Percentiles rank a stretch among this genome's conserved stretches.
Evolutionary conservation across 2,797 vertebrate species (phyloP).

Genomic region (Phrynocephalus forsythii): DNA sequence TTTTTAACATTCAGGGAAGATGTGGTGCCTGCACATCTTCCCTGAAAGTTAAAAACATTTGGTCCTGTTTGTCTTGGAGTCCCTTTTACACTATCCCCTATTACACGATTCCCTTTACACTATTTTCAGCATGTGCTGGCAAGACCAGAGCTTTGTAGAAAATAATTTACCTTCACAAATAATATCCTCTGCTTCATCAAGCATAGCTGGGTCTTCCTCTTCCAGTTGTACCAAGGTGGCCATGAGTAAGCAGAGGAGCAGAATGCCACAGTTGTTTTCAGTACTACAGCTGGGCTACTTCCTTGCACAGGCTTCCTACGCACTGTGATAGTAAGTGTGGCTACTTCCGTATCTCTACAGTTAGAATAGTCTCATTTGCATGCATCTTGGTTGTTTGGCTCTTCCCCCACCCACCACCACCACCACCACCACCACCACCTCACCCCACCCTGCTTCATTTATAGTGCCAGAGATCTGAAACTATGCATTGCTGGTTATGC

Average conservation of each 20-base stretch:
- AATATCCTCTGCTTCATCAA: conserved; percentile 75
- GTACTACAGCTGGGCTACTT: conserved; percentile 49
- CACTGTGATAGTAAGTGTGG: conserved; percentile 54
- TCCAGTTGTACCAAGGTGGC: conserved; percentile 75
- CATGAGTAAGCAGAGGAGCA: neutral
- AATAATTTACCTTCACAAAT: conserved; percentile 80
- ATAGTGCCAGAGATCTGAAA: conserved; percentile 47
- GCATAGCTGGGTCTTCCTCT: conserved; percentile 63
- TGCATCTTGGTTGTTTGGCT: conserved; percentile 25
- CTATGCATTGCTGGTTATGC: conserved; percentile 32
- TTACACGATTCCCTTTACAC: neutral
- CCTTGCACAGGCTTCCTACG: conserved; percentile 67
- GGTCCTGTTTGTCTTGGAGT: conserved; percentile 42
- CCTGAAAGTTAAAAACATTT: neutral
- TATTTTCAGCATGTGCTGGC: neutral
- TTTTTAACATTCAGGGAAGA: neutral
- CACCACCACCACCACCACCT: no score
- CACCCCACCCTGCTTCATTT: neutral
- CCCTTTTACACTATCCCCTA: no score
- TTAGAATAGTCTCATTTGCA: conserved; percentile 66
- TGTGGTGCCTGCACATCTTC: neutral
- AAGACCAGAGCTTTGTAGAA: conserved; percentile 52
- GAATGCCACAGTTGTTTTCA: conserved; percentile 37
- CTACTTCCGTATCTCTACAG: conserved; percentile 69
- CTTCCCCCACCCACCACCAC: conserved; percentile 17